Conservation (phyloP, 1,140 invertebrate species). For the Drosophila subobscura region DNA sequence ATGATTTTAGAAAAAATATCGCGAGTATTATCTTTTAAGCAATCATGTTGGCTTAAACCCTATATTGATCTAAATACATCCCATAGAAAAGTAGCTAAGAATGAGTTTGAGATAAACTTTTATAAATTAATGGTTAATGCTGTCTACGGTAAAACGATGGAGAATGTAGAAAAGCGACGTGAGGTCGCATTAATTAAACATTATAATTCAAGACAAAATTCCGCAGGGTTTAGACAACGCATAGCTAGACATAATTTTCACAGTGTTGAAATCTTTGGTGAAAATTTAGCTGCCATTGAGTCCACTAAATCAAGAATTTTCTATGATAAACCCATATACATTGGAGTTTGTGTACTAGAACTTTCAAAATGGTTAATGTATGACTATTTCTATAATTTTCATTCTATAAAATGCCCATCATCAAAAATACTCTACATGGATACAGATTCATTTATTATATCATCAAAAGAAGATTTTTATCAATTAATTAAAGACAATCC, state of each 20-base stretch:
- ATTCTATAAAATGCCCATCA: neutral
- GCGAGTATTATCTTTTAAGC: constrained; percentile 5
- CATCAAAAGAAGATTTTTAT: constrained; percentile 2
- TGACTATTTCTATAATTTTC: constrained; percentile 1
- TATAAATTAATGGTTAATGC: constrained; percentile 1
- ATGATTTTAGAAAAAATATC: constrained; percentile 1
- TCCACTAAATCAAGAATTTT: neutral
- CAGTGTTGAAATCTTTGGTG: neutral
- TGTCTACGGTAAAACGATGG: neutral
- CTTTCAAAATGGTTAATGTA: constrained; percentile 1
- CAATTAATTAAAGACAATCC: neutral
- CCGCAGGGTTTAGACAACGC: constrained; percentile 2
- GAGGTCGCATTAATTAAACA: neutral
- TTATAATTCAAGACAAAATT: constrained; percentile 1
- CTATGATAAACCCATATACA: constrained; percentile 3
- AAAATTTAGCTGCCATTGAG: constrained; percentile 7
- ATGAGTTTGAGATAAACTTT: constrained; percentile 5
- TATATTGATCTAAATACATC: constrained; percentile 1
- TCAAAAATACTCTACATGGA: constrained; percentile 4
- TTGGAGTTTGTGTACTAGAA: neutral
- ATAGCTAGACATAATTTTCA: constrained; percentile 22
- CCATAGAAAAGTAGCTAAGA: neutral
- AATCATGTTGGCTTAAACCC: constrained; percentile 3
- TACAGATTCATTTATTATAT: neutral
- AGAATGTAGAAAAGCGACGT: neutral